A percentile compares a stretch with the other conserved stretches of the same genome.
These are phyloP conservation scores for Selene dorsalis DNA, from an alignment of 2,797 vertebrate genomes.

Conservation along the genomic window DNA sequence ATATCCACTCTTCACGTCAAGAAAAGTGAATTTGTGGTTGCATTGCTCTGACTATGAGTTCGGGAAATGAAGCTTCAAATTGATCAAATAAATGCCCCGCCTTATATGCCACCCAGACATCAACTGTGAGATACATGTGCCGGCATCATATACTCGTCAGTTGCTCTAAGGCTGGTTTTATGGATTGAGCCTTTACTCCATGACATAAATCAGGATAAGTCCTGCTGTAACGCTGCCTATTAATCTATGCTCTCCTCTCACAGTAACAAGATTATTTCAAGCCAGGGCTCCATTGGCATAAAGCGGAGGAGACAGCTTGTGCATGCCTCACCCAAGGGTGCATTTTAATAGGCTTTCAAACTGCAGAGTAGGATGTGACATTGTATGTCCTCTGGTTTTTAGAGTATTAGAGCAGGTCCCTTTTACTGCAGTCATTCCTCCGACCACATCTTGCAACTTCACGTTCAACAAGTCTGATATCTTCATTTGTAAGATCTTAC, in stretches of 20 bases:
- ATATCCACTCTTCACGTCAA: constrained; percentile 28
- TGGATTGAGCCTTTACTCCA: constrained; percentile 57
- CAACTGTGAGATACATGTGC: constrained; percentile 27
- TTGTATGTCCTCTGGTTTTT: constrained; percentile 74
- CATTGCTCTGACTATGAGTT: constrained; percentile 20
- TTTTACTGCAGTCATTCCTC: constrained; percentile 39
- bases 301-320: constrained; percentile 67
- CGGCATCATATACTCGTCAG: constrained; percentile 31
- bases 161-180: constrained; percentile 52
- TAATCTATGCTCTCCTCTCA: constrained; percentile 69
- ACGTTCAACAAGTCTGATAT: constrained; percentile 19
- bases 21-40: constrained; percentile 41
- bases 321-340: constrained; percentile 75
- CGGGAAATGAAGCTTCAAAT: constrained; percentile 44
- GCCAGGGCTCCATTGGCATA: constrained; percentile 56
- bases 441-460: constrained; percentile 27
- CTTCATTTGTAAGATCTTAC: background rate
- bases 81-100: constrained; percentile 49
- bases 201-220: constrained; percentile 76
- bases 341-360: constrained; percentile 78
- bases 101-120: constrained; percentile 32
- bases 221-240: constrained; percentile 66
- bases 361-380: constrained; percentile 68
- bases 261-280: constrained; percentile 80
- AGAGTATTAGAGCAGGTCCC: constrained; percentile 53